Evolutionary conservation across 2,113 vertebrate species (phyloP).

Genomic region (Castor canadensis): DNA sequence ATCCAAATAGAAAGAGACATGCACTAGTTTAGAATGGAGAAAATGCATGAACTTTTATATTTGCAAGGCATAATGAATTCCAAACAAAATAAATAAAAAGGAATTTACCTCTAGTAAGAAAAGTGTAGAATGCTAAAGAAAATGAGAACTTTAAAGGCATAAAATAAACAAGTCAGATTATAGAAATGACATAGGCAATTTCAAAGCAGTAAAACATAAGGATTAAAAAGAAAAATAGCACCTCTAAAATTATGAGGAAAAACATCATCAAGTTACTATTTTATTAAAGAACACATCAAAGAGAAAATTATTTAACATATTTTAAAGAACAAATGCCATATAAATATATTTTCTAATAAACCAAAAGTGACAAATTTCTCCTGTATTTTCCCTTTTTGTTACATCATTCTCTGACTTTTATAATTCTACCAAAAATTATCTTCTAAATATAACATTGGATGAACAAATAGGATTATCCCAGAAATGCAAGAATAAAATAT

Average conservation of each 20-base stretch:
- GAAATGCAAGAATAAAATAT: neutral
- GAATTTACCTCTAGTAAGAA: neutral
- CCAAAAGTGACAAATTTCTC: neutral
- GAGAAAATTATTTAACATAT: too few relatives aligned
- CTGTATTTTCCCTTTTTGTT: neutral
- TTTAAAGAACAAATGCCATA: too few relatives aligned
- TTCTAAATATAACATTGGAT: neutral
- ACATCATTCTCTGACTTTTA: neutral
- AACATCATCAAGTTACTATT: too few relatives aligned
- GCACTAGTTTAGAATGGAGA: neutral
- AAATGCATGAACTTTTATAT: neutral
- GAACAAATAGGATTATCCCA: neutral
- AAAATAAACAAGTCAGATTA: neutral
- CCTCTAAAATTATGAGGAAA: neutral
- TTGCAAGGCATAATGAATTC: neutral
- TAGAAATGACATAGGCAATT: neutral
- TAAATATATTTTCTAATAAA: neutral
- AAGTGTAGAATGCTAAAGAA: neutral
- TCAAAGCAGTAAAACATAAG: neutral
- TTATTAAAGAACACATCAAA: too few relatives aligned
- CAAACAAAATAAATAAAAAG: neutral
- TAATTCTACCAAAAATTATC: slow-evolving; percentile 14
- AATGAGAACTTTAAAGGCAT: neutral
- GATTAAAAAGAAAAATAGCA: neutral
- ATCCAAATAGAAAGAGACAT: neutral